Percentiles rank a stretch among this genome's conserved stretches.
These are phyloP conservation scores for Pandemis cinnamomeana DNA, from an alignment of 2,888 invertebrate species.

Conservation along the genomic window DNA sequence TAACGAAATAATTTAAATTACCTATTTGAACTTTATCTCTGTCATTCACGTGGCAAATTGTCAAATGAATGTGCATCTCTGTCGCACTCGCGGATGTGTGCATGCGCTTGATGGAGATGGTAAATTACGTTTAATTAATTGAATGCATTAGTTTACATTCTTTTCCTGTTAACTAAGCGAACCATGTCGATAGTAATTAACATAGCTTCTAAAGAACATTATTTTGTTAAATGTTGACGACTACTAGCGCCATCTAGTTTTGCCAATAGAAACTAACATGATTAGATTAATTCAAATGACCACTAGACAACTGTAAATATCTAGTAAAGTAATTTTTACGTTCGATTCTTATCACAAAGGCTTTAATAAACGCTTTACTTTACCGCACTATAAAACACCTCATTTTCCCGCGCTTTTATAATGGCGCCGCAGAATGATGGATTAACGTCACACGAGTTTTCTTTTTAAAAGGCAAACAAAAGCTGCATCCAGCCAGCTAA, in stretches of 20 bases:
- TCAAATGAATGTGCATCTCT: too few species aligned
- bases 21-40: too few species aligned
- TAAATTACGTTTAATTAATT: too few species aligned
- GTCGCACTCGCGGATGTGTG: too few species aligned
- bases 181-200: too few species aligned
- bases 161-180: too few species aligned
- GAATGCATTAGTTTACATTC: too few species aligned
- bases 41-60: too few species aligned
- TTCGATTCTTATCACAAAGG: neutral
- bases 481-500: conserved; percentile 76
- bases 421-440: conserved; percentile 66
- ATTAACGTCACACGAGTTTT: conserved; percentile 79
- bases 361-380: conserved; percentile 7
- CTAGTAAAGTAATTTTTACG: neutral
- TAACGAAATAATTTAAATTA: neutral
- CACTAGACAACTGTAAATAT: neutral
- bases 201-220: too few species aligned
- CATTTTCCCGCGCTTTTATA: conserved; percentile 44
- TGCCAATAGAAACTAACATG: neutral
- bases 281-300: neutral
- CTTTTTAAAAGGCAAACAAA: conserved; percentile 73
- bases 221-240: neutral
- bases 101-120: too few species aligned
- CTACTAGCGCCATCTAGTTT: conserved; percentile 33
- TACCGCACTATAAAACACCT: conserved; percentile 34